Percentiles rank a stretch among this genome's conserved stretches.
These are phyloP conservation scores for Xanthia togata DNA, from an alignment of 2,888 invertebrate species.

Conservation along the genomic window DNA sequence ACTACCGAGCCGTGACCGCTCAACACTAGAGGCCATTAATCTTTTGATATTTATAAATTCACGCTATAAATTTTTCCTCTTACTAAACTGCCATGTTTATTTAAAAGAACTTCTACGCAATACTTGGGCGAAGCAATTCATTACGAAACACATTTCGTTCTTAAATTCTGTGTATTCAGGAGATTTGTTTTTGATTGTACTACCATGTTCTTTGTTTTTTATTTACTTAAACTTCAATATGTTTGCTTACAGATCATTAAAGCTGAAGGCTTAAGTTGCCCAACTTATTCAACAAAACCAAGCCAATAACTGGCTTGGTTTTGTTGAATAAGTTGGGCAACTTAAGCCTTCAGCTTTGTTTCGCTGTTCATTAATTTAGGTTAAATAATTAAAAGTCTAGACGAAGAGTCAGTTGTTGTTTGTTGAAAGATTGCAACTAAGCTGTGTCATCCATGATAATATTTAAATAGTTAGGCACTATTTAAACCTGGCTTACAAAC, in stretches of 20 bases:
- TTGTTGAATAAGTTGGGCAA: conserved; percentile 34
- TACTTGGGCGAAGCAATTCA: conserved; percentile 30
- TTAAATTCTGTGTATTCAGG: conserved; percentile 13
- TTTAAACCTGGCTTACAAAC: not conserved
- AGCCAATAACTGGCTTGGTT: conserved; percentile 17
- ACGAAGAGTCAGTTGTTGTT: not conserved
- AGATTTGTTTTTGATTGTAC: conserved; percentile 32
- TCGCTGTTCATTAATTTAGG: conserved; percentile 30
- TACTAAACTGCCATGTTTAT: conserved; percentile 26
- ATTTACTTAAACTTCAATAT: not conserved
- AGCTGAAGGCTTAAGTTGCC: no score
- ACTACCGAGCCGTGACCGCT: conserved; percentile 8
- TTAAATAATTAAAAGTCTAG: conserved; percentile 44
- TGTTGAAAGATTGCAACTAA: conserved; percentile 13
- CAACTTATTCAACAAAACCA: no score
- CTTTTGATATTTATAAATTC: not conserved
- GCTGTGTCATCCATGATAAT: not conserved
- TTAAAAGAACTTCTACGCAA: conserved; percentile 30
- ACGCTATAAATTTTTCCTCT: conserved; percentile 35
- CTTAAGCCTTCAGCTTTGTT: conserved; percentile 31
- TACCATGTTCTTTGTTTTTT: conserved; percentile 22
- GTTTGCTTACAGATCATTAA: conserved; percentile 12
- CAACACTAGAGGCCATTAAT: conserved; percentile 4
- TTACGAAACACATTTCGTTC: conserved; percentile 33
- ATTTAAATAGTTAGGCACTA: not conserved